Evolutionary conservation across 2,888 invertebrate species (phyloP).

Genomic region (Drosophila testacea): DNA sequence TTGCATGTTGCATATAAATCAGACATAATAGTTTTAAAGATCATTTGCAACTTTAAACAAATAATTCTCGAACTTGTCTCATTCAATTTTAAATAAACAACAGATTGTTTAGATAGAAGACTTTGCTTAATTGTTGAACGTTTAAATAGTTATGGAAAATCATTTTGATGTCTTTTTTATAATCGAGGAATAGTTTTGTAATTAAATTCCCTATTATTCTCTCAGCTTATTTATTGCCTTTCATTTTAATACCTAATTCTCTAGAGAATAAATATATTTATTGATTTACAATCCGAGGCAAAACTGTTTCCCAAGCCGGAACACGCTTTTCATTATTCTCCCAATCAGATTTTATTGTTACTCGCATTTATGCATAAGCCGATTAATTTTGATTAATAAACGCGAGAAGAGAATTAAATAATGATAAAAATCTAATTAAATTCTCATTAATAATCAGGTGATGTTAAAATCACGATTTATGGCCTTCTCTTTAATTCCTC

Average conservation of each 20-base stretch:
- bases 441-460: conserved; percentile 31
- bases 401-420: background rate
- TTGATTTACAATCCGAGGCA: background rate
- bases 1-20: conserved; percentile 14
- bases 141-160: background rate
- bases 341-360: conserved; percentile 1
- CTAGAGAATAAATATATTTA: background rate
- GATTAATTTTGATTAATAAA: conserved; percentile 17
- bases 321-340: conserved; percentile 7
- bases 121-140: conserved; percentile 1
- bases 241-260: conserved; percentile 13
- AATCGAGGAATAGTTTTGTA: conserved; percentile 3
- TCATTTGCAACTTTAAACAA: conserved; percentile 11
- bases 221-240: background rate
- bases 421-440: conserved; percentile 43
- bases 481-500: conserved; percentile 5
- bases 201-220: background rate
- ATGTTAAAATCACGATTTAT: conserved; percentile 22
- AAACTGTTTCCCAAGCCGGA: conserved; percentile 2
- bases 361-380: conserved; percentile 14
- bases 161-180: conserved; percentile 17
- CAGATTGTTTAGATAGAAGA: conserved; percentile 2
- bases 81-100: conserved; percentile 2
- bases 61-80: background rate
- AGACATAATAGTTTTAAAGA: conserved; percentile 7